Evolutionary conservation across 2,888 invertebrate species (phyloP).

Genomic region (Drosophila leonis): DNA sequence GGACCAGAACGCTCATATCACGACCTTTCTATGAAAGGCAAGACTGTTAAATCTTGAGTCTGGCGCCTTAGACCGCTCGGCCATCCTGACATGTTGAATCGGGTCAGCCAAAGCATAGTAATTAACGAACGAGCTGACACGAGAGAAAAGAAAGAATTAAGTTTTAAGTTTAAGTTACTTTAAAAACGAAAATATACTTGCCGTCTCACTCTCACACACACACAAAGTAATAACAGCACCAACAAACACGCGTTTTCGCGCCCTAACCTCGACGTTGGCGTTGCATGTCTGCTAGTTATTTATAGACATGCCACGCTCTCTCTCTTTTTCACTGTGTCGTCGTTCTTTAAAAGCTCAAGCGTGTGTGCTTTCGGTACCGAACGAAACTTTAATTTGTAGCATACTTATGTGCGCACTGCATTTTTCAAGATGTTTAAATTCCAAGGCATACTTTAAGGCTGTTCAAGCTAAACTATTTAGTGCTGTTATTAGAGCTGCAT

Average conservation of each 20-base stretch:
- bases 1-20: slow-evolving; percentile 83
- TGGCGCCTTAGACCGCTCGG: slow-evolving; percentile 85
- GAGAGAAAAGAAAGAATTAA: background rate
- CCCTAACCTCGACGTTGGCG: slow-evolving; percentile 27
- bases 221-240: slow-evolving; percentile 13
- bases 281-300: slow-evolving; percentile 70
- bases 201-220: background rate
- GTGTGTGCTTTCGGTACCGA: slow-evolving; percentile 40
- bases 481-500: background rate
- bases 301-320: slow-evolving; percentile 50
- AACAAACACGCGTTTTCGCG: slow-evolving; percentile 69
- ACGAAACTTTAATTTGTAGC: slow-evolving; percentile 56
- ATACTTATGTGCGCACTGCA: slow-evolving; percentile 48
- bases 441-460: slow-evolving; percentile 52
- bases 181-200: background rate
- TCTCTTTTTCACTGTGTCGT: slow-evolving; percentile 9
- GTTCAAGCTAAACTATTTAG: background rate
- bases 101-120: slow-evolving; percentile 7
- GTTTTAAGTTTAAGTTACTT: slow-evolving; percentile 14
- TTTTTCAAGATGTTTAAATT: slow-evolving; percentile 5
- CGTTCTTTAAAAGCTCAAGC: slow-evolving; percentile 45
- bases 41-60: slow-evolving; percentile 74
- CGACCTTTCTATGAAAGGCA: slow-evolving; percentile 65
- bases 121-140: slow-evolving; percentile 24
- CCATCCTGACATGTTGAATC: slow-evolving; percentile 78